Evolutionary conservation across 2,113 vertebrate species (phyloP).

Genomic region (Geococcyx californianus): DNA sequence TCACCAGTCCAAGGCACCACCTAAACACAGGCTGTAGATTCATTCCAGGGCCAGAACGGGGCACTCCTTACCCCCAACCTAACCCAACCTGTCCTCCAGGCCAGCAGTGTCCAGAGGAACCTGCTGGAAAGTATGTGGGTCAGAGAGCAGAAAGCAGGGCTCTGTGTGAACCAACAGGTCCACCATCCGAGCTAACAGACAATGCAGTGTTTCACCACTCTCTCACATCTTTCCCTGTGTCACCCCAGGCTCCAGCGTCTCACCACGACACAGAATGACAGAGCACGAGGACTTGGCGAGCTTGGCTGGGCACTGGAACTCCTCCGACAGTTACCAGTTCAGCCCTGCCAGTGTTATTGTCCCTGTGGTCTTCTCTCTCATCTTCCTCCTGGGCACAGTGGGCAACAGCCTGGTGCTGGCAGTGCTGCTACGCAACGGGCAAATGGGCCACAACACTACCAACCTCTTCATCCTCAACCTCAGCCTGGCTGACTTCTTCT

Average conservation of each 20-base stretch:
- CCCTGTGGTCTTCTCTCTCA: conserved; percentile 87
- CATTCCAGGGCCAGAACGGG: background rate
- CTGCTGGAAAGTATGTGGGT: background rate
- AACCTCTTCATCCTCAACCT: conserved; percentile 91
- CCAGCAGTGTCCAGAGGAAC: background rate
- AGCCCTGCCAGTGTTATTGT: conserved; percentile 84
- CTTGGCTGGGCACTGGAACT: conserved; percentile 72
- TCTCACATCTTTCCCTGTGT: background rate
- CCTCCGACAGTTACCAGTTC: conserved; percentile 79
- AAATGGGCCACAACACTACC: conserved; percentile 86
- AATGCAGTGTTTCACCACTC: background rate
- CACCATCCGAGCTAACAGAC: background rate
- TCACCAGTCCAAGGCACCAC: background rate
- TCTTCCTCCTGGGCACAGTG: conserved; percentile 85
- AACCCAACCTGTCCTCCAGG: background rate
- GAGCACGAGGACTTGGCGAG: conserved; percentile 80
- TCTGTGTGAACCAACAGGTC: background rate
- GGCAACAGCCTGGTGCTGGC: conserved; percentile 88
- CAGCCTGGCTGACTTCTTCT: conserved; percentile 89
- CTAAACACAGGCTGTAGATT: background rate
- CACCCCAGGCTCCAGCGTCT: background rate
- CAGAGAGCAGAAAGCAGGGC: background rate
- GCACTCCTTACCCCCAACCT: background rate
- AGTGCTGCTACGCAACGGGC: conserved; percentile 82
- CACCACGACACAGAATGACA: conserved; percentile 67